phyloP scores from a whole-genome alignment of 1,140 invertebrate genomes.

The Spodoptera frugiperda region DNA sequence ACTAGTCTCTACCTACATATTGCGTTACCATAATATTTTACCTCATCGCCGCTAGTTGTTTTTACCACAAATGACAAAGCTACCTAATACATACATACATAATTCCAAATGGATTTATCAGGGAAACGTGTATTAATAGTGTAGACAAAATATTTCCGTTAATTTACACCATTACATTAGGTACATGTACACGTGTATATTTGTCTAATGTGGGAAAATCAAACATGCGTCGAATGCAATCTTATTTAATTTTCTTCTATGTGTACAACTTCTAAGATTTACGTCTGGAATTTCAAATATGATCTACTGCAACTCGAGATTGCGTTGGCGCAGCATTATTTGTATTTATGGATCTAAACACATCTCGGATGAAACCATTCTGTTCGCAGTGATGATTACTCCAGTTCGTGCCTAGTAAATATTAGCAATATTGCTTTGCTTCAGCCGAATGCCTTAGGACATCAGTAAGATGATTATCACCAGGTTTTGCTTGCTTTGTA shows the following conservation, averaged over 20 bases:
- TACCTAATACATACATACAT: no score
- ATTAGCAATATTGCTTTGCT: background rate
- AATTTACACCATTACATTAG: no score
- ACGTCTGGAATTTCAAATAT: conserved; percentile 28
- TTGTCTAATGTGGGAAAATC: background rate
- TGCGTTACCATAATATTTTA: no score
- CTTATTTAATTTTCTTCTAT: conserved; percentile 5
- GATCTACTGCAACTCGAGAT: conserved; percentile 15
- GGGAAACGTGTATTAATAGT: no score
- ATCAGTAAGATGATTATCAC: conserved; percentile 19
- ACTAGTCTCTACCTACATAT: no score
- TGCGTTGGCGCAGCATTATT: conserved; percentile 18
- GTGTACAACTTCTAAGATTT: conserved; percentile 18
- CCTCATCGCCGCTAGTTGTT: no score
- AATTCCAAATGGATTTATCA: no score
- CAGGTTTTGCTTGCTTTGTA: background rate
- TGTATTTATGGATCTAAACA: conserved; percentile 32
- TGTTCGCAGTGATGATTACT: conserved; percentile 19
- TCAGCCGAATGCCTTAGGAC: background rate
- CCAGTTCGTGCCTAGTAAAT: background rate
- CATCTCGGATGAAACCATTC: conserved; percentile 22
- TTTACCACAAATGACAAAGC: no score
- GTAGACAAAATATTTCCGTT: no score
- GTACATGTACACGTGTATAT: no score
- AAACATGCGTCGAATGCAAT: background rate